A percentile compares a stretch with the other conserved stretches of the same genome.
Evolutionary conservation across 2,113 vertebrate genomes (phyloP).

Genomic region (Phyllopteryx taeniolatus): DNA sequence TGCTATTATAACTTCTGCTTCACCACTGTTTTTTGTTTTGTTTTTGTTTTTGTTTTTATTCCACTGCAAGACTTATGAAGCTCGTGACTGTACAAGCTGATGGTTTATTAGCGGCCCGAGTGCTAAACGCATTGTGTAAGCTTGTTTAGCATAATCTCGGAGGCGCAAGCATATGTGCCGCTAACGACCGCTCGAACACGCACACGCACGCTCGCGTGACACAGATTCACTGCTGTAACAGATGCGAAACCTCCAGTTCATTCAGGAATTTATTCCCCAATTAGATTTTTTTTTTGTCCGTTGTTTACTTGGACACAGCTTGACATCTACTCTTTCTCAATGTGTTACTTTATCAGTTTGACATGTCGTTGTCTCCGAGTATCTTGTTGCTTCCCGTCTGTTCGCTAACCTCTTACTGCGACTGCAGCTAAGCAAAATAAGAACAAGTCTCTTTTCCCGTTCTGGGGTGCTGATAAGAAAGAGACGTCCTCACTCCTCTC

Average conservation of each 20-base stretch:
- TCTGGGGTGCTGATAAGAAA: constrained; percentile 58
- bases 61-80: constrained; percentile 30
- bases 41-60: not conserved
- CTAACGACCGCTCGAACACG: not conserved
- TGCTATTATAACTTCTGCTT: not conserved
- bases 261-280: constrained; percentile 40
- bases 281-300: constrained; percentile 17
- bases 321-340: constrained; percentile 7
- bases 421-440: constrained; percentile 48
- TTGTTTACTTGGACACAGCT: constrained; percentile 2
- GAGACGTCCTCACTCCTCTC: constrained; percentile 44
- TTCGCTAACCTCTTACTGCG: constrained; percentile 30
- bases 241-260: constrained; percentile 35
- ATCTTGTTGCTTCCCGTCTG: constrained; percentile 8
- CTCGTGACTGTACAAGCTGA: constrained; percentile 58
- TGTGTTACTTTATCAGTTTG: constrained; percentile 15
- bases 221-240: constrained; percentile 21
- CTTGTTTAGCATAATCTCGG: constrained; percentile 53
- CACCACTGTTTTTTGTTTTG: not conserved
- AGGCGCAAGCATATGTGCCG: constrained; percentile 37
- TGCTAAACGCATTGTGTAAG: constrained; percentile 57
- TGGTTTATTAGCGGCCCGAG: constrained; percentile 46
- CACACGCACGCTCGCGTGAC: constrained; percentile 12
- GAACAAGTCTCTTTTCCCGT: constrained; percentile 55
- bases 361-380: constrained; percentile 23